Evolutionary conservation across 2,797 vertebrate genomes (phyloP).

Genomic region (Bovichtus diacanthus): DNA sequence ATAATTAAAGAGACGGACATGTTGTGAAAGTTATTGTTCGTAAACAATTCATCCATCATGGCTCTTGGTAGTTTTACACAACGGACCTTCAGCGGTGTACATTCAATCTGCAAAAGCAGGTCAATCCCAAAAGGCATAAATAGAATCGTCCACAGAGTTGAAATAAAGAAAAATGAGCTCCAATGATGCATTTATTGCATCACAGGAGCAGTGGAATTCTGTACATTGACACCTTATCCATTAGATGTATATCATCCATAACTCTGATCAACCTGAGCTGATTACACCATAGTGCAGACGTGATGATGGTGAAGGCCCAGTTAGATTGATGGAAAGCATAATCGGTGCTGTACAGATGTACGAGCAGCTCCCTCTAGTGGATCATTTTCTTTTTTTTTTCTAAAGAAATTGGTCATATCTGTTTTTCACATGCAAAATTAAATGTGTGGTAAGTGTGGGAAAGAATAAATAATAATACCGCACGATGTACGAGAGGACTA

Average conservation of each 20-base stretch:
- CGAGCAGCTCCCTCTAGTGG: conserved; percentile 68
- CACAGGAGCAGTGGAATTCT: not conserved
- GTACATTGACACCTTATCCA: not conserved
- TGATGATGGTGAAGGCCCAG: not conserved
- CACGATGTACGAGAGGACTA: not conserved
- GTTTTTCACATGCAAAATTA: not conserved
- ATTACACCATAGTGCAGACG: not conserved
- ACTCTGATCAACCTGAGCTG: not conserved
- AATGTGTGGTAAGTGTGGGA: conserved; percentile 4
- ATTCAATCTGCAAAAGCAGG: not conserved
- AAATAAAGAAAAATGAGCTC: not conserved
- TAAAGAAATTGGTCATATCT: fast-evolving
- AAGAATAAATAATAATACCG: not conserved
- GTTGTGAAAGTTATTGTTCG: not conserved
- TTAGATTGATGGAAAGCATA: not conserved
- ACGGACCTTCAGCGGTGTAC: not conserved
- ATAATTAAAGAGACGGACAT: not conserved
- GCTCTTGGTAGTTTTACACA: not conserved
- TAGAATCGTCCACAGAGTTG: not conserved
- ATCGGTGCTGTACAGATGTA: conserved; percentile 1
- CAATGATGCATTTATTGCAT: not conserved
- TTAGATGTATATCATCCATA: not conserved
- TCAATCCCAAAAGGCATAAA: not conserved
- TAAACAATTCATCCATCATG: not conserved
- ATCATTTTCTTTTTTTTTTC: too few relatives aligned